These are phyloP conservation scores for Drosophila orosa DNA, from an alignment of 1,140 invertebrate species.

Conservation along the genomic window DNA sequence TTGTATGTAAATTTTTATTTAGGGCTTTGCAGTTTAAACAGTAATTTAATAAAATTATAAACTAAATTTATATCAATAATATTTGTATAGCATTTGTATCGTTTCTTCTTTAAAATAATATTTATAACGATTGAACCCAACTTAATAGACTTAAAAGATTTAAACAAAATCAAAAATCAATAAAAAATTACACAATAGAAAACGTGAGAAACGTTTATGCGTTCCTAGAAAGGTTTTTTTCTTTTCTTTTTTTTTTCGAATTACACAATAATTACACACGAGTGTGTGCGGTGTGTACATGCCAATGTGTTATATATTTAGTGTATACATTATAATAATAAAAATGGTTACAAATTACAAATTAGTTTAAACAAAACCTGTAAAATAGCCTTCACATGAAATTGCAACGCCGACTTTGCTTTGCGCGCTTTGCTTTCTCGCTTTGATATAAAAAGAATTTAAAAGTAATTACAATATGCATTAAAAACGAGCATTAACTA, in stretches of 20 bases:
- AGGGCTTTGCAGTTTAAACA: slow-evolving; percentile 74
- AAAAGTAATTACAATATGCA: slow-evolving; percentile 46
- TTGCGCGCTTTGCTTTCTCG: slow-evolving; percentile 61
- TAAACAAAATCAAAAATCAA: slow-evolving; percentile 71
- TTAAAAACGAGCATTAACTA: slow-evolving; percentile 62
- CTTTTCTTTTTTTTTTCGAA: not conserved
- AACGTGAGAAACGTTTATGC: slow-evolving; percentile 48
- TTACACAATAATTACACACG: slow-evolving; percentile 26
- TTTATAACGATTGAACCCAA: slow-evolving; percentile 80
- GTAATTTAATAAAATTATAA: slow-evolving; percentile 79
- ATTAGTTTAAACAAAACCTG: slow-evolving; percentile 82
- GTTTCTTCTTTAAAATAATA: slow-evolving; percentile 61
- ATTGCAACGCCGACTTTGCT: slow-evolving; percentile 61
- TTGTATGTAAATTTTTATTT: slow-evolving; percentile 76
- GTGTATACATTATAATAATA: slow-evolving; percentile 29
- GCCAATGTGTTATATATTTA: slow-evolving; percentile 33
- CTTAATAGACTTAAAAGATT: slow-evolving; percentile 61
- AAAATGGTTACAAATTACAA: slow-evolving; percentile 65
- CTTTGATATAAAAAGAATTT: slow-evolving; percentile 61
- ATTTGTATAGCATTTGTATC: slow-evolving; percentile 71
- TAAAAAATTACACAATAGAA: slow-evolving; percentile 73
- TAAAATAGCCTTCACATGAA: slow-evolving; percentile 82
- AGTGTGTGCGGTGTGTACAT: slow-evolving; percentile 21
- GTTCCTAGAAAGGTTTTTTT: slow-evolving; percentile 37
- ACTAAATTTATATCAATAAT: slow-evolving; percentile 67